These are phyloP conservation scores for Drosophila subquinaria DNA, from an alignment of 2,888 invertebrate genomes.

Conservation along the genomic window DNA sequence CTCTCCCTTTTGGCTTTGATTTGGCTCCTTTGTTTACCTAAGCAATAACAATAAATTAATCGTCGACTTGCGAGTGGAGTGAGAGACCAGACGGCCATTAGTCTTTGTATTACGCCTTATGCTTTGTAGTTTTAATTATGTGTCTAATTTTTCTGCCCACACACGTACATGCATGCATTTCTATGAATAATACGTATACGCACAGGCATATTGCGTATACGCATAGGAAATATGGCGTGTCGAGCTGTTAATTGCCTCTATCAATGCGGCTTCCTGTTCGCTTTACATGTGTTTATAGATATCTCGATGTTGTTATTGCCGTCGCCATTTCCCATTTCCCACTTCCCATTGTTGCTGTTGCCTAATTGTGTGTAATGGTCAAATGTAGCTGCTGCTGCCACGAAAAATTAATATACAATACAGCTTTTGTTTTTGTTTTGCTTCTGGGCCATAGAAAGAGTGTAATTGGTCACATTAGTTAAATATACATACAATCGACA, in stretches of 20 bases:
- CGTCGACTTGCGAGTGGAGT: conserved; percentile 28
- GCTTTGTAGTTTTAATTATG: conserved; percentile 82
- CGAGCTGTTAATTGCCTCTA: conserved; percentile 80
- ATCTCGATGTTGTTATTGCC: conserved; percentile 41
- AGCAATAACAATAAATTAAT: conserved; percentile 82
- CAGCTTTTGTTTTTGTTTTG: conserved; percentile 25
- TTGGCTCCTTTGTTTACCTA: conserved; percentile 75
- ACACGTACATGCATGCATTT: conserved; percentile 7
- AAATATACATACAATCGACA: conserved; percentile 15
- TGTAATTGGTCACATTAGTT: conserved; percentile 41
- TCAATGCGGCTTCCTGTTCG: conserved; percentile 73
- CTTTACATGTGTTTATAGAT: conserved; percentile 75
- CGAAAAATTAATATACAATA: conserved; percentile 45
- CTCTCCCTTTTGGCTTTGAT: conserved; percentile 47
- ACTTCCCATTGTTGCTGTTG: conserved; percentile 26
- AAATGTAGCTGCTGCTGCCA: conserved; percentile 14
- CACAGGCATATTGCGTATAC: conserved; percentile 22
- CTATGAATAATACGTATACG: conserved; percentile 19
- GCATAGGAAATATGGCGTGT: conserved; percentile 73
- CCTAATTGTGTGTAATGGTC: conserved; percentile 63
- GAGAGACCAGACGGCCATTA: conserved; percentile 61
- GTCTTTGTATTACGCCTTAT: conserved; percentile 57
- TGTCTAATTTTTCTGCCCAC: conserved; percentile 61
- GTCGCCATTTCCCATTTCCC: conserved; percentile 18
- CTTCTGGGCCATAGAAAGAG: conserved; percentile 15